These are phyloP conservation scores for Argyra leucocephala DNA, from an alignment of 2,888 invertebrate genomes.

Conservation along the genomic window DNA sequence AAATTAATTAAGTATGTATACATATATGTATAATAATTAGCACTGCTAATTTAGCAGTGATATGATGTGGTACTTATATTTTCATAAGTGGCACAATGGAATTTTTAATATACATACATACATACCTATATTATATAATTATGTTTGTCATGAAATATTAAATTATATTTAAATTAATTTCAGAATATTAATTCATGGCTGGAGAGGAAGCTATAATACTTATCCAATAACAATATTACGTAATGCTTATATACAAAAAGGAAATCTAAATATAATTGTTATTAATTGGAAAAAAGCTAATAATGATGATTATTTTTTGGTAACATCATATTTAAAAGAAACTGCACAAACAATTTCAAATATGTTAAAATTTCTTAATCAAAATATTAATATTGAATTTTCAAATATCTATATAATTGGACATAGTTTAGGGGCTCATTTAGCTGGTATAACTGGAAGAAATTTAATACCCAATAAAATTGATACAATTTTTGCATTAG, in stretches of 20 bases:
- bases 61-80: no score
- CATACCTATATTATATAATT: no score
- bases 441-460: conserved; percentile 25
- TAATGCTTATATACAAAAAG: not conserved
- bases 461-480: not conserved
- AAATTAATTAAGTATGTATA: no score
- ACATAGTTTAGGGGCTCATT: conserved; percentile 19
- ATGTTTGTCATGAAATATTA: no score
- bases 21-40: no score
- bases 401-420: conserved; percentile 23
- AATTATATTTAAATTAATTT: not conserved
- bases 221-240: conserved; percentile 11
- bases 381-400: not conserved
- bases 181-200: conserved; percentile 18
- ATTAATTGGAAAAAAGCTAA: conserved; percentile 21
- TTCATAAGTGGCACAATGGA: no score
- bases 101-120: no score
- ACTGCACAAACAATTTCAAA: conserved; percentile 16
- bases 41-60: no score
- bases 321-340: conserved; percentile 15
- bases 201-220: conserved; percentile 13
- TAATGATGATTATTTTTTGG: conserved; percentile 17
- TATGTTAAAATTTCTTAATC: conserved; percentile 23
- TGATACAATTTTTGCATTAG: conserved; percentile 43
- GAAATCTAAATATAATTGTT: conserved; percentile 16